Base-by-base conservation (phyloP, 2,888 invertebrate species). In the Polymixis lichenea region DNA sequence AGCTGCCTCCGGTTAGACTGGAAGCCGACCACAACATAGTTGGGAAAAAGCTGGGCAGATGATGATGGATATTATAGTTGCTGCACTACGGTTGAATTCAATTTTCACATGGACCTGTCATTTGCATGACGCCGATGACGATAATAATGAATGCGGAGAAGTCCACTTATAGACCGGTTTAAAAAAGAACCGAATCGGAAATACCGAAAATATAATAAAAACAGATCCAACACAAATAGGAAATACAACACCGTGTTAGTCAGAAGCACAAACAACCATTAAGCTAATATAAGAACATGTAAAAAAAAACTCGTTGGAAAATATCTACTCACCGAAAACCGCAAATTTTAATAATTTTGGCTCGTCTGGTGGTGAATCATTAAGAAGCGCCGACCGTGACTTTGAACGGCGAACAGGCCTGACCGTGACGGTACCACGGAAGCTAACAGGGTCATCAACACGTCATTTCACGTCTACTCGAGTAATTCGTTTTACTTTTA, bases 361-460 rank as follows among this genome's bases (percentile, higher is more conserved):
- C 49, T 22, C 69, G 58, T 72, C 64, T 80, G 69, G n/a, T n/a
- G 9, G 53, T 84, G 82, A 83, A 51, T 85, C 86, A 85, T 65
- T 60, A 3, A 15, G 28, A 75, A 72, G 25, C 72, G 32, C 2
- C 22, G 86, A n/a, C 85, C 86, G n/a, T 85, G 84, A 86, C 85
- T 84, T 80, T 85, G 85, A 78, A 66, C 85, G 51, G 51, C 70
- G 62, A 60, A 64, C 73, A 58, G 55, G 58, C 64, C 46, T 65
- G 74, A 62, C 72, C 77, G 25, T 78, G 83, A 77, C 71, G 74
- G 8, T 11, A 73, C 13, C 64, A 67, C 80, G 85, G 86, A 85
- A 75, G 73, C 32, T 25, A 73, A 72, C 77, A 77, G 86, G 84
- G 80, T 86, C 80, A 75, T 69, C 77, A 75, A 76, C 72, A 67